phyloP scores from a whole-genome alignment of 2,113 vertebrate genomes.

The Cygnus buccinator region DNA sequence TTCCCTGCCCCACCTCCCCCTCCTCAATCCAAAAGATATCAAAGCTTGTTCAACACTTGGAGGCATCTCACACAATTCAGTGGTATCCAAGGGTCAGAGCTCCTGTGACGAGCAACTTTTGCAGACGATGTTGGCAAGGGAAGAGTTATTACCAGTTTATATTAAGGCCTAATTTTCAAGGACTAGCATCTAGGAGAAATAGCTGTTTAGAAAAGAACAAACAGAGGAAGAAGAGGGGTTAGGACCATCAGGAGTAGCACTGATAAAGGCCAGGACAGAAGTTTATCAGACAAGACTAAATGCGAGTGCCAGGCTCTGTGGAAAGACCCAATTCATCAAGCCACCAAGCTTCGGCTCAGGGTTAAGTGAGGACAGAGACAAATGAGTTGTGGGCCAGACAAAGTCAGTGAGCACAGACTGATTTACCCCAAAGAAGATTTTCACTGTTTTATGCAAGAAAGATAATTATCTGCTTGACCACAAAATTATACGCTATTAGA shows the following conservation, averaged over 20 bases:
- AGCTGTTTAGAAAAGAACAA: neutral
- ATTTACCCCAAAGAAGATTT: neutral
- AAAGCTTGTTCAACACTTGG: no score
- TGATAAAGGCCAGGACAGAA: neutral
- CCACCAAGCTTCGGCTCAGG: neutral
- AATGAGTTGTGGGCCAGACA: accelerated
- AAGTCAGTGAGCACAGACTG: neutral
- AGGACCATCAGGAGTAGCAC: neutral
- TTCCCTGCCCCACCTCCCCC: no score
- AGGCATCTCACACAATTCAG: accelerated
- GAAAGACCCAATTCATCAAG: neutral
- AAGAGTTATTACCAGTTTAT: neutral
- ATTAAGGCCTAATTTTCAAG: neutral
- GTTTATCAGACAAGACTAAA: neutral
- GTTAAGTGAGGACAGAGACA: neutral
- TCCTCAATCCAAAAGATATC: neutral
- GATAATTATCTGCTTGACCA: conserved; percentile 36
- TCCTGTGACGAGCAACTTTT: neutral
- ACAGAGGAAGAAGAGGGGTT: neutral
- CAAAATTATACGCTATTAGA: neutral
- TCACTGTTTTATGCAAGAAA: neutral
- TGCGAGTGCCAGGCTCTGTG: neutral
- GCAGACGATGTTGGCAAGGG: neutral
- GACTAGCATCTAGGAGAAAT: neutral
- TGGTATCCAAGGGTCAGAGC: neutral